phyloP scores from a whole-genome alignment of 2,888 invertebrate genomes.

The Latrodectus hesperus region DNA sequence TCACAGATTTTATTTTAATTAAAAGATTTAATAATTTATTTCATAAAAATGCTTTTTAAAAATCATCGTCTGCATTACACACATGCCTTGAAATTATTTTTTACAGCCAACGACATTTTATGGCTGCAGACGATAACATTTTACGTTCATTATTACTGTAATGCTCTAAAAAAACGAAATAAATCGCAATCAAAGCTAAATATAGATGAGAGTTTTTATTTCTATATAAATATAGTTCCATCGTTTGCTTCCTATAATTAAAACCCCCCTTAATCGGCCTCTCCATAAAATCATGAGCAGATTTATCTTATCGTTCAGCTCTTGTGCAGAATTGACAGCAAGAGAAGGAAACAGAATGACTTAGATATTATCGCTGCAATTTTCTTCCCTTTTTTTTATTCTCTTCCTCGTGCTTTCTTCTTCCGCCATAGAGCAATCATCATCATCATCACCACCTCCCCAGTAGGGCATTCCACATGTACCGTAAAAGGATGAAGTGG shows the following conservation, averaged over 20 bases:
- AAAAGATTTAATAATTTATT: too few species aligned
- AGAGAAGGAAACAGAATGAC: slow-evolving; percentile 11
- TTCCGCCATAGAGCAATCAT: slow-evolving; percentile 46
- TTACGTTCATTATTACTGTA: too few species aligned
- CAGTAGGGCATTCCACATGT: background rate
- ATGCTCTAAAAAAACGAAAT: too few species aligned
- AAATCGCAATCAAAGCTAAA: too few species aligned
- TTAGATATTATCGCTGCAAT: slow-evolving; percentile 33
- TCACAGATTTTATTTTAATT: too few species aligned
- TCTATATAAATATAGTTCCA: background rate
- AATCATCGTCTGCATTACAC: too few species aligned
- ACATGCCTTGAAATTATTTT: too few species aligned
- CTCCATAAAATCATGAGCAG: background rate
- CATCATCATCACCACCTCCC: slow-evolving; percentile 23
- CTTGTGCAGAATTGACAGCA: background rate
- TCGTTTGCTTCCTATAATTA: background rate
- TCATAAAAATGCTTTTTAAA: too few species aligned
- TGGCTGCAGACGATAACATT: too few species aligned
- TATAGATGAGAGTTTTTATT: too few species aligned
- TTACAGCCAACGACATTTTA: too few species aligned
- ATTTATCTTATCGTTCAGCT: background rate
- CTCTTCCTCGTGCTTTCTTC: slow-evolving; percentile 13
- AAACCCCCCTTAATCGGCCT: background rate
- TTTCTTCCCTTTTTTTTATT: slow-evolving; percentile 12
- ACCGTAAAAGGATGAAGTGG: too few species aligned